Evolutionary conservation across 2,888 invertebrate genomes (phyloP), one percentile per base, ranked within the genome.

Genomic region (Sesamia inferens): DNA sequence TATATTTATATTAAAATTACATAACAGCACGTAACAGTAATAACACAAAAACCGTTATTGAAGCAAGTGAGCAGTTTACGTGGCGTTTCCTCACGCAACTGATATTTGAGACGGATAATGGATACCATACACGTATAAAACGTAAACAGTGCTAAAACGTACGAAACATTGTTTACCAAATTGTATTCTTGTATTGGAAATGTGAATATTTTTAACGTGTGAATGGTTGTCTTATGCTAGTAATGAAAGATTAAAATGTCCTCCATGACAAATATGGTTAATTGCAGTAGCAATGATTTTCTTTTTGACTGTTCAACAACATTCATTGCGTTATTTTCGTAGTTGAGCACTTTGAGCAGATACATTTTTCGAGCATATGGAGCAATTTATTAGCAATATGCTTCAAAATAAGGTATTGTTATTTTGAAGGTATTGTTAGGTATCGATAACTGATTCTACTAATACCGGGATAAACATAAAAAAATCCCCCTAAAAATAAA

Each of bases 1-100:
- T 78, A 76, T 76, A 81, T 81, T 76, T 85, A 76, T 81, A 73
- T 85, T 73, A 68, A 75, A 85, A 81, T 84, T 81, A 84, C 71
- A 68, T 83, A 85, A 84, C 54, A 13, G 58, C 61, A 78, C 84
- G 66, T 76, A 84, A 83, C 57, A 72, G 72, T 79, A 73, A 82
- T 79, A 73, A 76, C 48, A 64, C 70, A 82, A 80, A 81, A 85
- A 67, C 69, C 22, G 66, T 78, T 77, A 85, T 81, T 78, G 76
- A 79, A 81, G 57, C 67, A 62, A 74, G 70, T 75, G 66, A 76
- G 73, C 63, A 71, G 71, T 85, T 78, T 81, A 78, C 64, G 70
- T 48, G 55, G 68, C 80, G 61, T 73, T 85, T 81, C 84, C 85
- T 73, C 84, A 83, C 81, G 74, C 81, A 76, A 76, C 58, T 47